Percentiles rank a stretch among this genome's conserved stretches.
phyloP scores from a whole-genome alignment of 2,888 invertebrate species.

The Coelinius sp. region DNA sequence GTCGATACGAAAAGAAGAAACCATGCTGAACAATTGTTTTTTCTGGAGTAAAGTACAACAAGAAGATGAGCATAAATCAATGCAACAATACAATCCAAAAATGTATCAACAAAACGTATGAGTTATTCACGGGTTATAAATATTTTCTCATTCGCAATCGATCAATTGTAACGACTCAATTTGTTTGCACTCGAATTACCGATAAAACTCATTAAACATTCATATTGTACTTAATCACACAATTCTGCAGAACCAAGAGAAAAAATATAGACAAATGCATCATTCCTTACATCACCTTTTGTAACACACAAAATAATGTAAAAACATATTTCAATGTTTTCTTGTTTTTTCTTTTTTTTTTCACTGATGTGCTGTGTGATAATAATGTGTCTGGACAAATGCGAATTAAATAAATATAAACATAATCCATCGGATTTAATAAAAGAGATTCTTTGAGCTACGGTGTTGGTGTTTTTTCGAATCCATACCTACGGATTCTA shows the following conservation, averaged over 20 bases:
- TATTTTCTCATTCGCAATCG: neutral
- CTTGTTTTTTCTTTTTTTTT: neutral
- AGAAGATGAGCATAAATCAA: neutral
- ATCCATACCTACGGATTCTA: slow-evolving; percentile 66
- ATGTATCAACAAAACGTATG: neutral
- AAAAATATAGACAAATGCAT: neutral
- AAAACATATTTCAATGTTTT: neutral
- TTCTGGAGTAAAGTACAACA: neutral
- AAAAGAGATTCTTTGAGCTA: neutral
- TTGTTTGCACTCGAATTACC: neutral
- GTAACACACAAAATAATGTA: neutral
- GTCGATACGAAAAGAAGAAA: neutral
- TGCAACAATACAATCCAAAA: neutral
- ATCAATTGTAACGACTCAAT: neutral
- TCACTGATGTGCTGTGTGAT: neutral
- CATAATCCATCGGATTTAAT: neutral
- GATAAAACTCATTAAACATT: neutral
- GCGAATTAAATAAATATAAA: neutral
- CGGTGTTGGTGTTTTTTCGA: neutral
- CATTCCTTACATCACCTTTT: slow-evolving; percentile 14
- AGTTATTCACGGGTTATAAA: neutral
- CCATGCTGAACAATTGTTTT: neutral
- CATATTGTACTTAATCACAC: neutral
- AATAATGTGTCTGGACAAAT: slow-evolving; percentile 16
- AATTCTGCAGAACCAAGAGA: neutral